Evolutionary conservation across 2,797 vertebrate species (phyloP).

Genomic region (Diglossa cyanea): DNA sequence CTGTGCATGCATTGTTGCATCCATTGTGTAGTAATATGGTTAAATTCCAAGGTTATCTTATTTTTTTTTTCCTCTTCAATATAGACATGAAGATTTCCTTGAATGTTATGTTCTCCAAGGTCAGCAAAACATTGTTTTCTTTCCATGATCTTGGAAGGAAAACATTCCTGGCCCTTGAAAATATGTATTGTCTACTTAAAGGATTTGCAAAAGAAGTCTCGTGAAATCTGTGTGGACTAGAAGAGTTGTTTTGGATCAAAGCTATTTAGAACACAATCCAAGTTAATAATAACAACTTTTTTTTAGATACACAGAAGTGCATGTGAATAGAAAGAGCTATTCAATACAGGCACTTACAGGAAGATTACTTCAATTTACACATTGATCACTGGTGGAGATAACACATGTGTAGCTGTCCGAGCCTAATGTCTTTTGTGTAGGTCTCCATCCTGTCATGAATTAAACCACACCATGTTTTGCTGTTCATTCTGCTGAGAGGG

Average conservation of each 20-base stretch:
- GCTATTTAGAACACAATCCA: not conserved
- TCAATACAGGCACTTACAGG: not conserved
- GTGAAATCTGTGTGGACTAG: not conserved
- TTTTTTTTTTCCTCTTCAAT: not conserved
- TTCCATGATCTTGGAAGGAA: conserved; percentile 1
- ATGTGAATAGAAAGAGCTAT: not conserved
- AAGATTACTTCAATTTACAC: not conserved
- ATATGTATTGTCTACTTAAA: not conserved
- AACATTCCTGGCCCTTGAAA: not conserved
- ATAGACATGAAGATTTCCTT: not conserved
- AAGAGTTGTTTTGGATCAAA: not conserved
- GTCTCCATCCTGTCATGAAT: not conserved
- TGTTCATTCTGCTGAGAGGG: not conserved
- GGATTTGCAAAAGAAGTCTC: not conserved
- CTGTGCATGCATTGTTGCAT: not conserved
- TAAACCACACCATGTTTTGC: not conserved
- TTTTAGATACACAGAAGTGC: not conserved
- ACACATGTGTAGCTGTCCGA: not conserved
- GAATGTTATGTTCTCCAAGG: not conserved
- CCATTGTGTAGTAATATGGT: not conserved
- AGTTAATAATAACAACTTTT: not conserved
- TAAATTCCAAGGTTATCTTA: conserved; percentile 34
- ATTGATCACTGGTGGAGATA: not conserved
- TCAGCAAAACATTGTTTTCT: conserved; percentile 10
- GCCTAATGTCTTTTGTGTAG: not conserved